Evolutionary conservation across 2,797 vertebrate species (phyloP).

Genomic region (Malurus splendens): DNA sequence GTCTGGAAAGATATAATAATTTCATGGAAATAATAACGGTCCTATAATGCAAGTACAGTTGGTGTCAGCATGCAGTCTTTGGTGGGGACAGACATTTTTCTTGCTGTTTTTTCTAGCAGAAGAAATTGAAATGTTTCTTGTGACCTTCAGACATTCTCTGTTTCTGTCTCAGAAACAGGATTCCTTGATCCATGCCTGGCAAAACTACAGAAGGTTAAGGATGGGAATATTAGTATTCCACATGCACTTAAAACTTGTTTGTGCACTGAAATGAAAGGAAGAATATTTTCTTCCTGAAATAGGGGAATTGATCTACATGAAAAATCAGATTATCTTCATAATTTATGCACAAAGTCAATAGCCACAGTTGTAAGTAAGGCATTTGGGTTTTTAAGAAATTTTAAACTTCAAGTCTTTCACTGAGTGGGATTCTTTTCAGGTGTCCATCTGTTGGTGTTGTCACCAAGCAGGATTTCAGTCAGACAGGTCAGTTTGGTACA

Average conservation of each 20-base stretch:
- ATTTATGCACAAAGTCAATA: neutral
- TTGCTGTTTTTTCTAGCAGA: neutral
- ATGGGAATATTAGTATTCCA: neutral
- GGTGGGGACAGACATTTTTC: neutral
- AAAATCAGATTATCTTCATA: neutral
- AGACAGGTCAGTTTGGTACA: neutral
- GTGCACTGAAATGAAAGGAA: neutral
- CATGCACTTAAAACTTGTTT: neutral
- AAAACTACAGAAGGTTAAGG: neutral
- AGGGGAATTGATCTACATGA: neutral
- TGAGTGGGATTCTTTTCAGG: neutral
- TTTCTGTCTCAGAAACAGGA: neutral
- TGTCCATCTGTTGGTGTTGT: neutral
- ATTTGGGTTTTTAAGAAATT: neutral
- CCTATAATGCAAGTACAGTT: neutral
- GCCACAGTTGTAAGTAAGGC: neutral
- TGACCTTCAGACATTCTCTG: constrained; percentile 23
- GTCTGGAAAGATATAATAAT: neutral
- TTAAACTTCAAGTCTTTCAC: neutral
- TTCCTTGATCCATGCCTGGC: neutral
- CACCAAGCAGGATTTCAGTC: neutral
- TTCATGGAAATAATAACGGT: neutral
- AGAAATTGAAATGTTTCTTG: neutral
- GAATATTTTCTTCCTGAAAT: neutral
- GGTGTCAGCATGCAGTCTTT: neutral